Evolutionary conservation across 2,888 invertebrate species (phyloP).

Genomic region (Parascotia fuliginaria): DNA sequence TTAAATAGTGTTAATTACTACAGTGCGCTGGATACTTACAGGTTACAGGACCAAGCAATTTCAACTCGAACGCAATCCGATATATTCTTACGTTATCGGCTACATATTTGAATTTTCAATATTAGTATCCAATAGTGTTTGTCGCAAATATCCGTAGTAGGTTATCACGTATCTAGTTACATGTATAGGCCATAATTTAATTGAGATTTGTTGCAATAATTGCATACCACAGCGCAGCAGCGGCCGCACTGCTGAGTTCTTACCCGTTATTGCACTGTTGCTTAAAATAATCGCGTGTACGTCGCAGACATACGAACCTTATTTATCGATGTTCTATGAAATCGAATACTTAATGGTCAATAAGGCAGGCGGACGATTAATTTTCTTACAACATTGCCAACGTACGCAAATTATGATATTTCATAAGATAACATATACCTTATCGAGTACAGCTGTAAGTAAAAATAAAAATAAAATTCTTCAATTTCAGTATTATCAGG

Average conservation of each 20-base stretch:
- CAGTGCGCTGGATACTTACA: too few relatives aligned
- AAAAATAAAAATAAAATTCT: constrained; percentile 47
- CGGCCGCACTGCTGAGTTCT: constrained; percentile 13
- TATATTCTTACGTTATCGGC: too few relatives aligned
- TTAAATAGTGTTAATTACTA: too few relatives aligned
- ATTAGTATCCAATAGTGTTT: not conserved
- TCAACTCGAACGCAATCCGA: too few relatives aligned
- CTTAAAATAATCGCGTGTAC: constrained; percentile 38
- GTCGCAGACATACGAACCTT: constrained; percentile 21
- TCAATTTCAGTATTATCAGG: constrained; percentile 61
- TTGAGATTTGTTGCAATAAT: constrained; percentile 42
- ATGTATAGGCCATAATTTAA: constrained; percentile 38
- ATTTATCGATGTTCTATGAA: constrained; percentile 42
- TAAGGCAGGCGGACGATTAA: constrained; percentile 39
- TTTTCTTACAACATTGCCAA: constrained; percentile 40
- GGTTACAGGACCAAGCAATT: too few relatives aligned
- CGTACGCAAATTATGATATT: constrained; percentile 51
- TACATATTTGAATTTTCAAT: not conserved
- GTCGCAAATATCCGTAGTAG: not conserved
- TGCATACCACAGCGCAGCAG: constrained; percentile 30
- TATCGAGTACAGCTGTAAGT: constrained; percentile 54
- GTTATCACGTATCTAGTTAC: constrained; percentile 19
- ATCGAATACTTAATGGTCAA: constrained; percentile 43
- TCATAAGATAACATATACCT: constrained; percentile 39
- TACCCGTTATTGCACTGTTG: constrained; percentile 37